Evolutionary conservation across 2,797 vertebrate genomes (phyloP).

Genomic region (Sebastolobus altivelis): DNA sequence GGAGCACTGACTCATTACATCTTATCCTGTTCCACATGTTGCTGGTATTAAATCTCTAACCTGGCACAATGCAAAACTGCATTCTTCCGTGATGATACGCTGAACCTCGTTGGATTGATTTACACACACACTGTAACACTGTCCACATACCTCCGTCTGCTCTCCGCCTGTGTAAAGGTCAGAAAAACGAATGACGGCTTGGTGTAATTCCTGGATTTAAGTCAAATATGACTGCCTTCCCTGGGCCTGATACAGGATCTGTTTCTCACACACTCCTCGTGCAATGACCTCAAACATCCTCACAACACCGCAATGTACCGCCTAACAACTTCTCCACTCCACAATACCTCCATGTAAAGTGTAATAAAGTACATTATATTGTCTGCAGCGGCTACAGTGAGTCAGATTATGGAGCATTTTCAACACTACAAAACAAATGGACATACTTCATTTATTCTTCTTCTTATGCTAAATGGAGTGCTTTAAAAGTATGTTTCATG

Average conservation of each 20-base stretch:
- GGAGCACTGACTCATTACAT: constrained; percentile 17
- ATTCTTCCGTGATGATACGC: constrained; percentile 28
- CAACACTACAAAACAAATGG: background rate
- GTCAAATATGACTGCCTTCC: constrained; percentile 35
- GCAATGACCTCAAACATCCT: constrained; percentile 29
- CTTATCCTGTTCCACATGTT: constrained; percentile 25
- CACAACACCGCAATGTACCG: background rate
- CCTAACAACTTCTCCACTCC: constrained; percentile 1
- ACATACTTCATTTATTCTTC: background rate
- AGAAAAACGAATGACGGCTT: constrained; percentile 36
- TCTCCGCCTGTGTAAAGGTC: constrained; percentile 35
- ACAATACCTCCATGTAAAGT: background rate
- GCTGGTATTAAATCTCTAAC: constrained; percentile 23
- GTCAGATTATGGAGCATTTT: constrained; percentile 5
- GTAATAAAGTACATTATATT: background rate
- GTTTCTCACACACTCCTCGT: background rate
- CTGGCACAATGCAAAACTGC: constrained; percentile 21
- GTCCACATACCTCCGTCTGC: constrained; percentile 29
- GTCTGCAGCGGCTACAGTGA: background rate
- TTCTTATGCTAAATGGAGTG: background rate
- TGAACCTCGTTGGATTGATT: constrained; percentile 30
- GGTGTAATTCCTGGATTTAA: constrained; percentile 31
- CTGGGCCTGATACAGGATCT: constrained; percentile 24
- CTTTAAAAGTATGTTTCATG: constrained; percentile 2
- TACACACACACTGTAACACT: constrained; percentile 14